Evolutionary conservation across 1,140 invertebrate genomes (phyloP), one percentile per base, ranked within the genome.

Genomic region (Drosophila malerkotliana): DNA sequence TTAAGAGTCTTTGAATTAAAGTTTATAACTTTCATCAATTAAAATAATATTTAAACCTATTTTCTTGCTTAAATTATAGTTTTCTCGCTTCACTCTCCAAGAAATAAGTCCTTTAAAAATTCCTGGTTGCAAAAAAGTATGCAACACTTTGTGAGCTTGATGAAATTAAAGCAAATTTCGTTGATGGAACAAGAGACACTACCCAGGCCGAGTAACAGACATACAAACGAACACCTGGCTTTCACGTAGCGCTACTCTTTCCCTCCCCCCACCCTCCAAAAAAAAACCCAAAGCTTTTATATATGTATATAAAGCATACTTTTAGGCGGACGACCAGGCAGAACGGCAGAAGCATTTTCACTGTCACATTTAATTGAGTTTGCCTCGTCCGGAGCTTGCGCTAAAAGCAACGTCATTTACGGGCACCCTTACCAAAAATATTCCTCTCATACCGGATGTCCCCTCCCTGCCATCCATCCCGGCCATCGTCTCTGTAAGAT

Each of bases 291-390:
- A 41, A 18, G 18, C 52, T 30, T 58, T 44, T 67, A 28, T 61
- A 52, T 56, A 76, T 67, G 6, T 61, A 52, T 56, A 76, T 89
- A 74, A 89, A 88, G 76, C 79, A 88, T 89, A 89, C 83, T 88
- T 83, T 88, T 89, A 88, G 79, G 84, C 83, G 34, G 57, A 24
- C 28, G 21, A n/a, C n/a, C n/a, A n/a, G n/a, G n/a, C n/a, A n/a
- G n/a, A 30, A 6, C 10, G 39, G 37, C 28, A 58, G 39, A 44
- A 57, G 51, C 74, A 71, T 88, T 89, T 89, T 72, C 84, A 79
- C 84, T 88, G 83, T 89, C 83, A 89, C 84, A 89, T 89, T 88
- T 88, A 88, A 88, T 88, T 88, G 83, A 88, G 83, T 88, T 88
- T 89, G 77, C 63, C 72, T 59, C 51, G 69, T 49, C 62, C 69